Percentiles rank a stretch among this genome's conserved stretches.
phyloP scores from a whole-genome alignment of 2,797 vertebrate genomes.

The Eremophila alpestris region DNA sequence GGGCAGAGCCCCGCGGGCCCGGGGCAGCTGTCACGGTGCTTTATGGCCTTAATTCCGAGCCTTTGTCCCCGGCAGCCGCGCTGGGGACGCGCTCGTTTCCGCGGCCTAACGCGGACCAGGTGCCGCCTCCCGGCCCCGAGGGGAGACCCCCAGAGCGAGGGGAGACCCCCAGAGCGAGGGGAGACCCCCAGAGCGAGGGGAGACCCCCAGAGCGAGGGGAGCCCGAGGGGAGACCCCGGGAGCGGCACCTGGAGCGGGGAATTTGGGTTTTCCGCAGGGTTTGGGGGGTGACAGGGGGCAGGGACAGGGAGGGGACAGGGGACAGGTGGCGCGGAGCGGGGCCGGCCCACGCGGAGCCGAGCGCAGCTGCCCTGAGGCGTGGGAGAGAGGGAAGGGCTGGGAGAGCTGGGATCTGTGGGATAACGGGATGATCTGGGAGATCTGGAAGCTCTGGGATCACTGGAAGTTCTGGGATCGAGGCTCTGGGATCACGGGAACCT shows the following conservation, averaged over 20 bases:
- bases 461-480: not conserved
- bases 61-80: slow-evolving; percentile 60
- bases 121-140: not conserved
- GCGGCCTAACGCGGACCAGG: slow-evolving; percentile 39
- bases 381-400: not conserved
- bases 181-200: not conserved
- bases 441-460: too few relatives aligned
- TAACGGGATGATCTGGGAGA: fast-evolving
- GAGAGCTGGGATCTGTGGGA: not conserved
- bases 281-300: not conserved
- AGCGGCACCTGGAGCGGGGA: not conserved
- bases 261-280: not conserved
- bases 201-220: not conserved
- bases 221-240: too few relatives aligned
- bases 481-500: too few relatives aligned
- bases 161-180: not conserved
- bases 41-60: slow-evolving; percentile 61
- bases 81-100: slow-evolving; percentile 32
- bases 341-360: not conserved
- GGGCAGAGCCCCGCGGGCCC: not conserved
- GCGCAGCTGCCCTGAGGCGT: not conserved
- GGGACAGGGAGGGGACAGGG: not conserved
- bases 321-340: not conserved
- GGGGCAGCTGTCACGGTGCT: slow-evolving; percentile 49
- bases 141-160: not conserved